phyloP scores from a whole-genome alignment of 2,113 vertebrate species.

The Oenanthe oenanthe region DNA sequence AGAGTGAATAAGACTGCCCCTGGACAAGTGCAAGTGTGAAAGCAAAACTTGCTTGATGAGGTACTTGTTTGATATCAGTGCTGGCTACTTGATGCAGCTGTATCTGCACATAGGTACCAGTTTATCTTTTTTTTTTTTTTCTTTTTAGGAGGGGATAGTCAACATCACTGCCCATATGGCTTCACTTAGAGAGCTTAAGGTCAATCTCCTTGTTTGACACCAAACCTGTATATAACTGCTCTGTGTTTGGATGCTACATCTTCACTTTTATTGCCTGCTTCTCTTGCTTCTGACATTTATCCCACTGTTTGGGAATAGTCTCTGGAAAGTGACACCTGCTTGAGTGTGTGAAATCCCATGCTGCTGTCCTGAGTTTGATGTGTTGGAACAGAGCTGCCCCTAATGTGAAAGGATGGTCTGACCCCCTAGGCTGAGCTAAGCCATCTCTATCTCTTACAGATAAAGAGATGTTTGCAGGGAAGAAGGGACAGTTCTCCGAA shows the following conservation, averaged over 20 bases:
- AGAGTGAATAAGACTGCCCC: neutral
- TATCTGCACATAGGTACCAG: neutral
- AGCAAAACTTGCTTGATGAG: neutral
- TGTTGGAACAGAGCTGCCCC: neutral
- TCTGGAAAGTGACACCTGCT: neutral
- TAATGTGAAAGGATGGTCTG: neutral
- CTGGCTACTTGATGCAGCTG: neutral
- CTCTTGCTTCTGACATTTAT: neutral
- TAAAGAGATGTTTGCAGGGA: neutral
- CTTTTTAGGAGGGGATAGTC: neutral
- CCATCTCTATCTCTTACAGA: neutral
- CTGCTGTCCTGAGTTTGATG: neutral
- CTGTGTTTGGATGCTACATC: neutral
- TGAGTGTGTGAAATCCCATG: rapidly evolving
- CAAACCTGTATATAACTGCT: neutral
- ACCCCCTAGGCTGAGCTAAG: neutral
- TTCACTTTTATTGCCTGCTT: neutral
- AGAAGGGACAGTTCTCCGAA: neutral
- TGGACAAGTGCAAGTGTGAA: rapidly evolving
- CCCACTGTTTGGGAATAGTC: neutral
- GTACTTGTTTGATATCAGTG: neutral
- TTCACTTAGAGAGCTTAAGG: neutral
- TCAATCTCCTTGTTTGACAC: neutral
- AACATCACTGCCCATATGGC: neutral
- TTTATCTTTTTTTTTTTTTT: neutral